These are phyloP conservation scores for Oncorhynchus masou DNA, from an alignment of 2,113 vertebrate species.

Conservation along the genomic window DNA sequence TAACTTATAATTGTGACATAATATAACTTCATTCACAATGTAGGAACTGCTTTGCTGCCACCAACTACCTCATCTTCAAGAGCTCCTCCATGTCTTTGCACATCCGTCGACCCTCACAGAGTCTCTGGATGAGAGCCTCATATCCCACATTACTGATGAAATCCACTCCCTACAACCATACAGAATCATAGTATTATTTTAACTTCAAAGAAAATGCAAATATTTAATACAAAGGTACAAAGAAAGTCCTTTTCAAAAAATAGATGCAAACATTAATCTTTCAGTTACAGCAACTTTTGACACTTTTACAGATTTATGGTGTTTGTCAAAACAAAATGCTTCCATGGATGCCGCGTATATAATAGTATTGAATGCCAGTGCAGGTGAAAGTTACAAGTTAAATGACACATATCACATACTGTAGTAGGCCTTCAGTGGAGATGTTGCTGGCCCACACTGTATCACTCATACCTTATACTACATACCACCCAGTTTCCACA, in stretches of 20 bases:
- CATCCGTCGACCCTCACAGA: conserved; percentile 85
- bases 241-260: background rate
- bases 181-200: conserved; percentile 5
- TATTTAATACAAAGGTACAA: too few species aligned
- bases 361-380: background rate
- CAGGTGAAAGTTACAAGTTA: background rate
- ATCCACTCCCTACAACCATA: conserved; percentile 77
- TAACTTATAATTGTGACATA: background rate
- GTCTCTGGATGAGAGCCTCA: conserved; percentile 79
- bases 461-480: too few species aligned
- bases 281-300: background rate
- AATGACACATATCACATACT: background rate
- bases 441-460: too few species aligned
- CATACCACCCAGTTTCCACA: background rate
- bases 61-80: conserved; percentile 83
- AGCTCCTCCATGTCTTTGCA: conserved; percentile 95
- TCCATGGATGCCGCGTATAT: background rate
- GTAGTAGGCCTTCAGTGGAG: background rate
- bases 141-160: conserved; percentile 84
- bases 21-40: background rate
- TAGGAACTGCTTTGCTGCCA: background rate
- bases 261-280: background rate
- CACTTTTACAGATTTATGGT: background rate
- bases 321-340: background rate
- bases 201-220: background rate